phyloP scores from a whole-genome alignment of 2,797 vertebrate genomes.

The Hydrolagus colliei region DNA sequence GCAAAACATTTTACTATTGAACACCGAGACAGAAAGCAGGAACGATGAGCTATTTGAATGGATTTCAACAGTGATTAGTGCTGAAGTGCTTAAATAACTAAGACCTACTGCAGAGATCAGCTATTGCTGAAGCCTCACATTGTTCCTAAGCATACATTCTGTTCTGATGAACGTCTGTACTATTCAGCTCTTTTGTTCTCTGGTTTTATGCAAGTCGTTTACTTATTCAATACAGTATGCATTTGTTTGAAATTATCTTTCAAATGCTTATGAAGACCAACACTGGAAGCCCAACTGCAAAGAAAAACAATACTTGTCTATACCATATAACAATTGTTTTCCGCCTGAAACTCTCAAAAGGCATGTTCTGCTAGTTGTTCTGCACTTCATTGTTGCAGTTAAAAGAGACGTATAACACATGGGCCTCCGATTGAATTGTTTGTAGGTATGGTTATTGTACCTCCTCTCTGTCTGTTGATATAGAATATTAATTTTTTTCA shows the following conservation, averaged over 20 bases:
- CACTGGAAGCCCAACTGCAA: not conserved
- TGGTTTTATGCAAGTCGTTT: not conserved
- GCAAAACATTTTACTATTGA: conserved; percentile 38
- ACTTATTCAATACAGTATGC: not conserved
- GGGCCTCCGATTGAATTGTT: not conserved
- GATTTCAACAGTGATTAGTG: conserved; percentile 39
- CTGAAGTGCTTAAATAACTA: conserved; percentile 37
- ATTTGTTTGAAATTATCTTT: conserved; percentile 5
- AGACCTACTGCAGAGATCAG: conserved; percentile 38
- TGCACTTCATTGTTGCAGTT: not conserved
- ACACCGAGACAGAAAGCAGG: conserved; percentile 21
- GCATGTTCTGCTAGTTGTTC: not conserved
- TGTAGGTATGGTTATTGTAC: not conserved
- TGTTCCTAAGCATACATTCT: not conserved
- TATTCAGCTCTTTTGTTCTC: not conserved
- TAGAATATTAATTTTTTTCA: not conserved
- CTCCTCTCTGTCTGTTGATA: not conserved
- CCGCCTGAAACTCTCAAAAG: not conserved
- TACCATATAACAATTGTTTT: not conserved
- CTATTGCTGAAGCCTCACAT: conserved; percentile 22
- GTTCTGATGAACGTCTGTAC: not conserved
- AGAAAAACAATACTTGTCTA: not conserved
- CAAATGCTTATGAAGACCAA: conserved; percentile 11
- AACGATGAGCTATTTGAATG: conserved; percentile 34
- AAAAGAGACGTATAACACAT: not conserved